phyloP scores from a whole-genome alignment of 2,113 vertebrate species.

The Todiramphus saurophagus region DNA sequence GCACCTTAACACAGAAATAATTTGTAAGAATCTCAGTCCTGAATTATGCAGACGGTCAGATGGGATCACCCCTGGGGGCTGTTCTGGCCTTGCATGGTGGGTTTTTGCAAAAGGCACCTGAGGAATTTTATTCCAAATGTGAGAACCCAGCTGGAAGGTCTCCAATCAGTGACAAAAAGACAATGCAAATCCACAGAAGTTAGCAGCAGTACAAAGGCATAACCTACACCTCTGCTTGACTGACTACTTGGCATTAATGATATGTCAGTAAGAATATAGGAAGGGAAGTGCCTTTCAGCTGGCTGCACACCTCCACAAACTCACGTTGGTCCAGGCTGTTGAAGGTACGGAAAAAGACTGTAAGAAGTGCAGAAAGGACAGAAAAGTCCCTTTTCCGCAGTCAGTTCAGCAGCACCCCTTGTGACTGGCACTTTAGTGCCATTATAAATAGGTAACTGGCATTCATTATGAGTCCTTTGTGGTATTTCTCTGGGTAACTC shows the following conservation, averaged over 20 bases:
- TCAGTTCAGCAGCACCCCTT: slow-evolving; percentile 1
- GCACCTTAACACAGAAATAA: neutral
- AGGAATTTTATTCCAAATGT: neutral
- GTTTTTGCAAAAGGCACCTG: neutral
- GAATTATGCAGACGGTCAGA: neutral
- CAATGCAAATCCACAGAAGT: neutral
- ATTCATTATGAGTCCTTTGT: neutral
- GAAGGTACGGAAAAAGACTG: neutral
- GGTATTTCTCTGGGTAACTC: neutral
- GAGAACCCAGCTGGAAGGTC: neutral
- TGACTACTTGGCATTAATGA: neutral
- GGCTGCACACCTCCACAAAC: neutral
- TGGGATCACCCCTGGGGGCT: neutral
- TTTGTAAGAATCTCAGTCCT: neutral
- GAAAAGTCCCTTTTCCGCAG: neutral
- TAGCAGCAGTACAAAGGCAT: neutral
- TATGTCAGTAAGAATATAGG: neutral
- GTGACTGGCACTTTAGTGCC: neutral
- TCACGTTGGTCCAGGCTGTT: neutral
- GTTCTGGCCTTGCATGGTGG: fast-evolving
- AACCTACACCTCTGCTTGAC: neutral
- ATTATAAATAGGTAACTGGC: neutral
- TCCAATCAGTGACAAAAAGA: neutral
- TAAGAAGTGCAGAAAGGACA: neutral
- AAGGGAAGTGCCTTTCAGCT: neutral